A percentile compares a stretch with the other conserved stretches of the same genome.
phyloP scores from a whole-genome alignment of 2,888 invertebrate genomes.

The Sycophila texana region DNA sequence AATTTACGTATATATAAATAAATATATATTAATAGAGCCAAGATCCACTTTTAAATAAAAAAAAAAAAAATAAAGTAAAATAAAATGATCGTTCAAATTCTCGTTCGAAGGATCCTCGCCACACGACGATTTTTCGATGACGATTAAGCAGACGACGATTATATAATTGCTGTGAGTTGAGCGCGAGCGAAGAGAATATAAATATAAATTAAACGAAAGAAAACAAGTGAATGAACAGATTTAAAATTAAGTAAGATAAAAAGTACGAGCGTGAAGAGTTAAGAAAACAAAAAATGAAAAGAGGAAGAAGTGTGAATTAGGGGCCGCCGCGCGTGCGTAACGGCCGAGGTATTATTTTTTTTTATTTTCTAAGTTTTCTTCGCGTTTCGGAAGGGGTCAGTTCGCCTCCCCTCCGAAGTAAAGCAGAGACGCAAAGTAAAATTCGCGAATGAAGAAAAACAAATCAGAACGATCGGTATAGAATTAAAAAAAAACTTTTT shows the following conservation, averaged over 20 bases:
- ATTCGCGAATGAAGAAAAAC: neutral
- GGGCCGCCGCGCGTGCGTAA: slow-evolving; percentile 30
- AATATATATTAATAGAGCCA: slow-evolving; percentile 28
- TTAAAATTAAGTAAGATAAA: slow-evolving; percentile 26
- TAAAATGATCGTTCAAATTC: slow-evolving; percentile 36
- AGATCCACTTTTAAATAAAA: slow-evolving; percentile 44
- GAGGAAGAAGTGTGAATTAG: slow-evolving; percentile 15
- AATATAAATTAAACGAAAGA: slow-evolving; percentile 36
- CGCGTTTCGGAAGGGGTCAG: slow-evolving; percentile 45
- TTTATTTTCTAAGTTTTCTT: neutral
- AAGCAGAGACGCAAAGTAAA: slow-evolving; percentile 7
- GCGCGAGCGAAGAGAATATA: slow-evolving; percentile 23
- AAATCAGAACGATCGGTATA: slow-evolving; percentile 24
- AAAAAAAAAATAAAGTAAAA: neutral
- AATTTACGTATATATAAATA: slow-evolving; percentile 26
- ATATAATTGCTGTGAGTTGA: slow-evolving; percentile 25
- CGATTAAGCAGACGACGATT: slow-evolving; percentile 26
- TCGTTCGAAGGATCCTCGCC: slow-evolving; percentile 48
- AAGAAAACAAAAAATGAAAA: no score
- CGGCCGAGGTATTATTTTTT: neutral
- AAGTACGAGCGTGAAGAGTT: neutral
- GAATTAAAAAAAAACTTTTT: slow-evolving; percentile 49
- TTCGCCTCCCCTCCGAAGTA: slow-evolving; percentile 51
- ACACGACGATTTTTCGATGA: slow-evolving; percentile 46
- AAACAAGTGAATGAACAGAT: slow-evolving; percentile 11